A percentile compares a stretch with the other conserved stretches of the same genome.
Conservation (phyloP, 23 tunicate species). For the Aplidium turbinatum region DNA sequence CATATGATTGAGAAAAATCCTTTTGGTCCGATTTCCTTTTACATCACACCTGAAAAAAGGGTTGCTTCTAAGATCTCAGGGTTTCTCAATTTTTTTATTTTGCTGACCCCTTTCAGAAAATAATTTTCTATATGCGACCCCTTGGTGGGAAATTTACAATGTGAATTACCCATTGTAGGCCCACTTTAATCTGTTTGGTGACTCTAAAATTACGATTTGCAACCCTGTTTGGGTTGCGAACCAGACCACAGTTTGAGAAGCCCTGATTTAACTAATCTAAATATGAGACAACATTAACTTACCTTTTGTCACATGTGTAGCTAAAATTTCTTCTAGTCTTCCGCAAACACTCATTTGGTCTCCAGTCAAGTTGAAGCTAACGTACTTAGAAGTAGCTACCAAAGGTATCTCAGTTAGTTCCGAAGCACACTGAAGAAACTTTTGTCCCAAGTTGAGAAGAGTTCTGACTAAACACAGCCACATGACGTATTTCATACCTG, state of each 20-base stretch:
- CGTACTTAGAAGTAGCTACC: constrained; percentile 61
- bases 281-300: neutral
- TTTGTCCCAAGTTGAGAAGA: constrained; percentile 83
- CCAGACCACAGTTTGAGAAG: neutral
- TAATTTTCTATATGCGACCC: neutral
- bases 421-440: constrained; percentile 78
- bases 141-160: too few species aligned
- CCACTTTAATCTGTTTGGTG: too few species aligned
- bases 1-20: too few species aligned
- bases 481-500: constrained; percentile 90
- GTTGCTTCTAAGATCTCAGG: too few species aligned
- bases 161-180: too few species aligned
- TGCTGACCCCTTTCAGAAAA: neutral
- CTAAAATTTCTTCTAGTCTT: constrained; percentile 72
- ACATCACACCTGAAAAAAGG: too few species aligned
- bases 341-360: constrained; percentile 64
- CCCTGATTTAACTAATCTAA: neutral
- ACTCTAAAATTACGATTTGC: too few species aligned
- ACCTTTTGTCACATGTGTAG: constrained; percentile 92
- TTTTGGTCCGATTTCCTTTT: neutral
- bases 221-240: too few species aligned
- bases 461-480: constrained; percentile 91
- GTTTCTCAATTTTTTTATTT: neutral
- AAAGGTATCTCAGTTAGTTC: constrained; percentile 85
- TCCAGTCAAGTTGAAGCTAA: constrained; percentile 75